Evolutionary conservation across 2,113 vertebrate species (phyloP), one percentile per base, ranked within the genome.

Genomic region (Oncorhynchus clarkii): DNA sequence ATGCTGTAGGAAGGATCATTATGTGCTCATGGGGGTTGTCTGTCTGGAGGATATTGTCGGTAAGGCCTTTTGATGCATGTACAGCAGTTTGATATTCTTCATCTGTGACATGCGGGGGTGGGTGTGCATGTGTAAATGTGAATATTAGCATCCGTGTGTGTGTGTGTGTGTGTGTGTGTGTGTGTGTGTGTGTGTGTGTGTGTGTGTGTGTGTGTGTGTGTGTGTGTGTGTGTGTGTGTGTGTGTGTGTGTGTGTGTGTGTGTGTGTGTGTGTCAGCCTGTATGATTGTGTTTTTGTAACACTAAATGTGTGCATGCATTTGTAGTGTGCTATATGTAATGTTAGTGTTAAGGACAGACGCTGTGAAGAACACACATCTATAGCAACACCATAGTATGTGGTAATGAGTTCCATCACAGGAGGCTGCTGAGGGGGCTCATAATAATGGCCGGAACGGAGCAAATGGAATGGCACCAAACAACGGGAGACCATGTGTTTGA

Each of bases 11-110:
- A 81, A 49, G 78, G 29, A 78, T 83, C 74, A 82, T 87, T 83
- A 88, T 81, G 87, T 88, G 87, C 74, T 27, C 67, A 39, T 0
- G 69, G 78, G 78, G 75, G 16, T 39, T 85, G 85, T 54, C 78
- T 77, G 13, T 75, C 67, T 29, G 7, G 69, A 1, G 22, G 74
- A 34, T 67, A 2, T 66, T 12, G 12, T 80, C 69, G 75, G 18
- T 84, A 81, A 79, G 77, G 74, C 79, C 5, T 67, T 84, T 84
- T 84, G 84, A 90, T 84, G 80, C 9, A 45, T 45, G 39, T 45
- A 45, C 84, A 20, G 65, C 73, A 24, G 68, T 70, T 73, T 72
- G 66, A 60, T 51, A 72, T 83, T 16, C 20, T 18, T n/a, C 26
- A n/a, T 73, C 14, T 64, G 57, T 62, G 31, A 4, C 18, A 4